Evolutionary conservation across 2,797 vertebrate genomes (phyloP).

Genomic region (Hyperoplus immaculatus): DNA sequence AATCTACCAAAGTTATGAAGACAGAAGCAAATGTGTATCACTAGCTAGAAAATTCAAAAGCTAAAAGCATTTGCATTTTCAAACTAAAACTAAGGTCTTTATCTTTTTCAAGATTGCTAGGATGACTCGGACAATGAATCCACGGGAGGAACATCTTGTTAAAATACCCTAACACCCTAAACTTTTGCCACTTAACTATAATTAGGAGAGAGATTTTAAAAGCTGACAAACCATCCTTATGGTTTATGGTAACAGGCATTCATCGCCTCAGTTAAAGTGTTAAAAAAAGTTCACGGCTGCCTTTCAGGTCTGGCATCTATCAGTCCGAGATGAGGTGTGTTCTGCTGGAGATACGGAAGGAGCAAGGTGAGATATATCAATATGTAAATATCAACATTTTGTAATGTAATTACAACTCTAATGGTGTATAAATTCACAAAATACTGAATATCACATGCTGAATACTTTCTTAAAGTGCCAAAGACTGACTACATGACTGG

Average conservation of each 20-base stretch:
- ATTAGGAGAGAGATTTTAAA: too few species aligned
- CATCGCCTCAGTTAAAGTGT: background rate
- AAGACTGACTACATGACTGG: background rate
- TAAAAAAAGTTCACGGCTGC: background rate
- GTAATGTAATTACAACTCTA: background rate
- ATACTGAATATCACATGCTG: background rate
- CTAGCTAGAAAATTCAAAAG: too few species aligned
- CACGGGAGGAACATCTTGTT: too few species aligned
- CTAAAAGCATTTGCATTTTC: too few species aligned
- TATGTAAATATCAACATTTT: background rate
- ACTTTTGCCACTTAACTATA: too few species aligned
- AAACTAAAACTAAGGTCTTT: too few species aligned
- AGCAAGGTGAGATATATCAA: conserved; percentile 29
- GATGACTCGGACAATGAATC: too few species aligned
- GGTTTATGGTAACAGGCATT: too few species aligned
- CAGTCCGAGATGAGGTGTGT: conserved; percentile 83
- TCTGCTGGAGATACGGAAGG: conserved; percentile 38
- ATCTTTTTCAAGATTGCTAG: too few species aligned
- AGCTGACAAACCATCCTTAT: too few species aligned
- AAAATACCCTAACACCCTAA: too few species aligned
- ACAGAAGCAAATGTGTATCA: too few species aligned
- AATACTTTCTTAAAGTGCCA: background rate
- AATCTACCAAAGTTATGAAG: background rate
- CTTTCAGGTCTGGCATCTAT: conserved; percentile 60
- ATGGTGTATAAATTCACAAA: background rate